Evolutionary conservation across 2,888 invertebrate genomes (phyloP), one percentile per base, ranked within the genome.

Genomic region (Eupsilia transversa): DNA sequence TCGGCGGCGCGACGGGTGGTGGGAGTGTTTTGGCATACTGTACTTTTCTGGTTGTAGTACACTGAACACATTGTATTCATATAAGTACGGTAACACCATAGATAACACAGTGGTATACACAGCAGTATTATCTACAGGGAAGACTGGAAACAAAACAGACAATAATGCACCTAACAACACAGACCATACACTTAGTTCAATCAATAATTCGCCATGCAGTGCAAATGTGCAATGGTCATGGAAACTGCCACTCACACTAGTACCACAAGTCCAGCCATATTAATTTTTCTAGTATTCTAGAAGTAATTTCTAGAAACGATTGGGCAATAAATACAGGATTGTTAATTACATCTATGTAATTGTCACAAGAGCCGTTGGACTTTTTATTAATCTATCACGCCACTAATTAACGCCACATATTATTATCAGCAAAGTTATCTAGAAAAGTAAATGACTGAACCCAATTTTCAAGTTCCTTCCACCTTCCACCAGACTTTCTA

Each of bases 1-100:
- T 94, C 95, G 95, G 88, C 87, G 81, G 79, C 63, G 68, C 80
- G 84, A 77, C 65, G 63, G 72, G 83, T 77, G 74, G 85, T 79
- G 76, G 86, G 88, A 87, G 83, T 88, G 87, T 88, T 90, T 88
- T 90, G 87, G 87, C 84, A 82, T 80, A 74, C 77, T 82, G 74
- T 80, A 83, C 78, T 64, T 77, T 77, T 83, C 72, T 87, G 71
- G 75, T 56, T 78, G 57, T 70, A 80, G 46, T 57, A 80, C 49
- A 49, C 38, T 35, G 27, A 30, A 41, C 27, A 69, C 38, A 57
- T 14, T 61, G 41, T 60, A 65, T 71, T 73, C 43, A 33, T 52
- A 59, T n/a, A 23, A 69, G 33, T 65, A 35, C n/a, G 41, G 17
- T 71, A 35, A 59, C 27, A 72, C 35, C 61, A 20, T 57, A 30